Conservation (phyloP, 2,888 invertebrate species). For the Phragmatobia fuliginosa region DNA sequence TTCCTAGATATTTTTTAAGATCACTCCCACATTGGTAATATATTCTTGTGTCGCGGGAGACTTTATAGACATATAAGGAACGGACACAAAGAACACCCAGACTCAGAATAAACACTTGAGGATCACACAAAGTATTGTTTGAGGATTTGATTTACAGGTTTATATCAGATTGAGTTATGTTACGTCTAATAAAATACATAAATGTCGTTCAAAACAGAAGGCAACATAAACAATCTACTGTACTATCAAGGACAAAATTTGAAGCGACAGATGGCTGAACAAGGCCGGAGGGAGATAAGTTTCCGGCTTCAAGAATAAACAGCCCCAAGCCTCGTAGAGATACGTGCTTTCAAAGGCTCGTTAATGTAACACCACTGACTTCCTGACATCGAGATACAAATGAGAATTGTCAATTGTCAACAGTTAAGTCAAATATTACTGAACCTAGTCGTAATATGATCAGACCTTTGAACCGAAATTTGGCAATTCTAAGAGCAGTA, state of each 20-base stretch:
- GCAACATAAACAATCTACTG: background rate
- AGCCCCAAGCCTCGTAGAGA: background rate
- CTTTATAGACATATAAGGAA: too few species aligned
- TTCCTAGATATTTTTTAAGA: too few species aligned
- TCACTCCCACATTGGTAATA: too few species aligned
- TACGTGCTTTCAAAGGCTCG: background rate
- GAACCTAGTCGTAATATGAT: background rate
- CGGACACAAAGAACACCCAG: too few species aligned
- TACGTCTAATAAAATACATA: too few species aligned
- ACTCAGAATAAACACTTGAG: too few species aligned
- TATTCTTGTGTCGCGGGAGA: too few species aligned
- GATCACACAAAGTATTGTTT: too few species aligned
- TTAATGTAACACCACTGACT: background rate
- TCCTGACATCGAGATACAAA: background rate
- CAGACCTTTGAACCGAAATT: background rate
- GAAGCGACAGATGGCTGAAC: background rate
- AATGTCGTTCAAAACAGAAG: too few species aligned
- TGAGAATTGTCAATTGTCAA: background rate
- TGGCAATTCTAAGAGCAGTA: background rate
- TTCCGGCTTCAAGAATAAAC: background rate
- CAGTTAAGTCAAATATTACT: background rate
- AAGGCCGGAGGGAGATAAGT: background rate
- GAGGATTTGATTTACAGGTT: too few species aligned
- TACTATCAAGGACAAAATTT: background rate
- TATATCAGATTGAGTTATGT: too few species aligned